Base-by-base conservation (phyloP, 2,113 vertebrate species). In the Chaenogobius annularis region DNA sequence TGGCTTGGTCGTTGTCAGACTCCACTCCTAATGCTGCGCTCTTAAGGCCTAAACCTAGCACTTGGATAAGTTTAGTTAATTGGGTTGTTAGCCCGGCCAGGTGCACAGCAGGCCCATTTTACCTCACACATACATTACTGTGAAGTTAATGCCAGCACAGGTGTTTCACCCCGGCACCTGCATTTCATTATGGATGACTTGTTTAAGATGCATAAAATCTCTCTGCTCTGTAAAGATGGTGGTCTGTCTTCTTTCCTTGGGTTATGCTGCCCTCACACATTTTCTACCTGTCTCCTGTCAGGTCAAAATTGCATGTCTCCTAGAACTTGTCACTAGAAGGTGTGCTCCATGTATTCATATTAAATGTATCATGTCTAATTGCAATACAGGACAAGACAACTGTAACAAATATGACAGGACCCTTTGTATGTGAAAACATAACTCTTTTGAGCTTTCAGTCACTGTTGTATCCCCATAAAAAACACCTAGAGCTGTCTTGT, bases 71-170 rank as follows among this genome's bases (percentile, higher is more conserved):
- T 40, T 63, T 40, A 63, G 61, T 63, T 63, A 63, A 63, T 63
- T 63, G 61, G 61, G 61, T 63, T 63, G 61, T 63, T 63, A 63
- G 61, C 31, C 61, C 35, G 15, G 61, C 61, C 61, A 63, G 61
- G 35, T 63, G 61, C 61, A 43, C 61, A 43, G 61, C 35, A 43
- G 19, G 61, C 17, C 31, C 61, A 20, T 43, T 63, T 40, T 63
- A 63, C 61, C 61, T 63, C 61, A 63, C 61, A 63, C 61, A 63
- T 63, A 63, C 35, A 63, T 63, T 63, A 63, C 61, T 43, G 35
- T 63, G 61, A 63, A 40, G 61, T 63, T 43, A 63, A 63, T 63
- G 35, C 61, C 61, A 63, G 40, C 61, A 43, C 61, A 63, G 61
- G 61, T 63, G 61, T 63, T 62, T 63, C 61, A 63, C 37, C 61